Evolutionary conservation across 2,113 vertebrate genomes (phyloP).

Genomic region (Notothenia rossii): DNA sequence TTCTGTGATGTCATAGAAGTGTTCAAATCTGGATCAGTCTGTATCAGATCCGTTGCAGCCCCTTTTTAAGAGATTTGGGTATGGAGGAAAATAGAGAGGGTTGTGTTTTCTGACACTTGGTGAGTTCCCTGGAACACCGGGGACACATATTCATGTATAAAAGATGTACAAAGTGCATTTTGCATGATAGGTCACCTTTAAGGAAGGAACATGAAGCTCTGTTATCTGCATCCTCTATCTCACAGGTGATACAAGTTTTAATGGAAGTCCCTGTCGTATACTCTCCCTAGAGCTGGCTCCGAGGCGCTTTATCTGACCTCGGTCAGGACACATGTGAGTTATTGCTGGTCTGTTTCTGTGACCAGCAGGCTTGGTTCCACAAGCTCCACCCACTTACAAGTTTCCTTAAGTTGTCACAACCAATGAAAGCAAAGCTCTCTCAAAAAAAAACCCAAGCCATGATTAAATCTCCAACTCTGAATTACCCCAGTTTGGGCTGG

Average conservation of each 20-base stretch:
- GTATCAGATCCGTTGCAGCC: no score
- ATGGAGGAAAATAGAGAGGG: no score
- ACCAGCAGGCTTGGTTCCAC: conserved; percentile 10
- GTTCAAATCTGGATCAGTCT: no score
- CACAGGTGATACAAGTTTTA: conserved; percentile 56
- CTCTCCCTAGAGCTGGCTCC: conserved; percentile 25
- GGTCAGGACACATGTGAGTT: conserved; percentile 61
- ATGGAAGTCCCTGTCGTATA: conserved; percentile 54
- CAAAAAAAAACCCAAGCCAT: conserved; percentile 48
- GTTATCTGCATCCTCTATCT: conserved; percentile 49
- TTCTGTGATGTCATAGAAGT: no score
- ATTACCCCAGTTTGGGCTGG: conserved; percentile 66
- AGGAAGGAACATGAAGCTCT: conserved; percentile 32
- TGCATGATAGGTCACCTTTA: background rate
- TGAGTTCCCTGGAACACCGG: no score
- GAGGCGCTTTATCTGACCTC: conserved; percentile 53
- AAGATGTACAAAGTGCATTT: no score
- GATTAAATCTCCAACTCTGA: conserved; percentile 72
- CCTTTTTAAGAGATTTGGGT: no score
- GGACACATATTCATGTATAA: no score
- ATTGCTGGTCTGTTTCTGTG: conserved; percentile 65
- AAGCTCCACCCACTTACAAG: conserved; percentile 2
- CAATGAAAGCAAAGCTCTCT: conserved; percentile 60
- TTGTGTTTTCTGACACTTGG: no score
- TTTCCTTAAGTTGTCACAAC: conserved; percentile 52